These are phyloP conservation scores for Drosophila punjabiensis DNA, from an alignment of 1,140 invertebrate species.

Conservation along the genomic window DNA sequence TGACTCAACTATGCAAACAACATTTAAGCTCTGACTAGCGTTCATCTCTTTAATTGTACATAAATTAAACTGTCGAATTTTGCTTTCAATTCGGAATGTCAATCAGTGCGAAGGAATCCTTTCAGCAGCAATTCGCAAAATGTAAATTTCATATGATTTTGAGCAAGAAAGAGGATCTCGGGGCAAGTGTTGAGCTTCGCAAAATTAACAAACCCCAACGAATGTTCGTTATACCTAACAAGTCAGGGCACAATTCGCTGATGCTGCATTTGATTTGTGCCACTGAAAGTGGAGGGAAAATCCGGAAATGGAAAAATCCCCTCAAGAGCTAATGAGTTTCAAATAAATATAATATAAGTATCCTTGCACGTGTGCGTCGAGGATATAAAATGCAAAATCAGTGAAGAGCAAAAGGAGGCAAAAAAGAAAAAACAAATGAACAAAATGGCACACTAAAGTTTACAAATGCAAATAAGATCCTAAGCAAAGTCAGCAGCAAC, in stretches of 20 bases:
- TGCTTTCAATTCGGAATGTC: constrained; percentile 24
- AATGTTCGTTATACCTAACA: constrained; percentile 34
- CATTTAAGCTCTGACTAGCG: constrained; percentile 12
- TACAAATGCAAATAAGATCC: constrained; percentile 82
- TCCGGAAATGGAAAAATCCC: constrained; percentile 15
- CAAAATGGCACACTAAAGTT: constrained; percentile 75
- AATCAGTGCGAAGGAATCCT: constrained; percentile 12
- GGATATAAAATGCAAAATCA: constrained; percentile 62
- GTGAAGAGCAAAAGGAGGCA: constrained; percentile 18
- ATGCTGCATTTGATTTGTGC: constrained; percentile 61
- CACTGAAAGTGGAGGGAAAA: constrained; percentile 24
- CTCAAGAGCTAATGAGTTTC: constrained; percentile 74
- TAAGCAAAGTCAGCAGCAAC: constrained; percentile 81
- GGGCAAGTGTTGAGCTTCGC: not conserved
- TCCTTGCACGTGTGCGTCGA: constrained; percentile 8
- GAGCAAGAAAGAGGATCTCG: not conserved
- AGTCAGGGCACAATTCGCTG: constrained; percentile 53
- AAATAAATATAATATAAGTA: constrained; percentile 61
- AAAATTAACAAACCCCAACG: constrained; percentile 25
- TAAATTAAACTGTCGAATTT: constrained; percentile 31
- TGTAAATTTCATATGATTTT: constrained; percentile 18
- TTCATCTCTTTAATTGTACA: constrained; percentile 32
- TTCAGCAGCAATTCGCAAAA: constrained; percentile 1
- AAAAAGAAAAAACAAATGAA: constrained; percentile 63
- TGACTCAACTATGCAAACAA: constrained; percentile 21